Percentiles rank a stretch among this genome's conserved stretches.
Conservation (phyloP, 2,888 invertebrate species). For the Diplolepis rosae region DNA sequence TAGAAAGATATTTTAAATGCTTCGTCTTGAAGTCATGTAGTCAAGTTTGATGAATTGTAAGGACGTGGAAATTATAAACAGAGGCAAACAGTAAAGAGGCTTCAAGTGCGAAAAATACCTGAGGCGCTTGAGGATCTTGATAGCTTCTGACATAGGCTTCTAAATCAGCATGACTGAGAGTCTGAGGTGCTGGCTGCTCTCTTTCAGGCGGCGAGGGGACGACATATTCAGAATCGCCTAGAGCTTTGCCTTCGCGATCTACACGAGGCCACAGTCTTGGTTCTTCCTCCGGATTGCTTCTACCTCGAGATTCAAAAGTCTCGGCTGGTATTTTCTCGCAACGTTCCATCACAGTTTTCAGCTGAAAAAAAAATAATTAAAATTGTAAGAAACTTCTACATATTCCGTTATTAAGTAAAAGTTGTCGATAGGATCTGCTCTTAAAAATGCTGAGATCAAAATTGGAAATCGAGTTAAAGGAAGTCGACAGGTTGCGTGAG, state of each 20-base stretch:
- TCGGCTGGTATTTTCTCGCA: slow-evolving; percentile 79
- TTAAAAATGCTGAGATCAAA: background rate
- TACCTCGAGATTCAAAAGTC: slow-evolving; percentile 75
- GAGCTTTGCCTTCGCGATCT: slow-evolving; percentile 79
- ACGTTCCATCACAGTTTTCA: slow-evolving; percentile 83
- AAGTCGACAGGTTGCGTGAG: slow-evolving; percentile 40
- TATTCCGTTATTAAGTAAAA: background rate
- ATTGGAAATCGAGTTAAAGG: background rate
- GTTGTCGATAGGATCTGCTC: background rate
- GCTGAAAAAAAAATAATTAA: slow-evolving; percentile 68
- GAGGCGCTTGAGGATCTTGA: slow-evolving; percentile 73
- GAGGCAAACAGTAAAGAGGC: background rate
- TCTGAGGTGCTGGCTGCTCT: slow-evolving; percentile 73
- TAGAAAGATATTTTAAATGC: background rate
- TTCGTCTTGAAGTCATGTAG: background rate
- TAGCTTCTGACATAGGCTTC: slow-evolving; percentile 82
- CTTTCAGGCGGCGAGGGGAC: slow-evolving; percentile 83
- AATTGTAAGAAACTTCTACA: background rate
- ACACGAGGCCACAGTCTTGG: slow-evolving; percentile 76
- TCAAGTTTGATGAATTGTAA: background rate
- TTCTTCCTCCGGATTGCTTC: slow-evolving; percentile 68
- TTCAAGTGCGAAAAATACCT: slow-evolving; percentile 24
- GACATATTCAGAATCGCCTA: slow-evolving; percentile 80
- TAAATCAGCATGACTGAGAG: slow-evolving; percentile 80
- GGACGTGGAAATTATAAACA: slow-evolving; percentile 21